A percentile compares a stretch with the other conserved stretches of the same genome.
These are phyloP conservation scores for Cyrtodaria siliqua DNA, from an alignment of 2,888 invertebrate species.

Conservation along the genomic window DNA sequence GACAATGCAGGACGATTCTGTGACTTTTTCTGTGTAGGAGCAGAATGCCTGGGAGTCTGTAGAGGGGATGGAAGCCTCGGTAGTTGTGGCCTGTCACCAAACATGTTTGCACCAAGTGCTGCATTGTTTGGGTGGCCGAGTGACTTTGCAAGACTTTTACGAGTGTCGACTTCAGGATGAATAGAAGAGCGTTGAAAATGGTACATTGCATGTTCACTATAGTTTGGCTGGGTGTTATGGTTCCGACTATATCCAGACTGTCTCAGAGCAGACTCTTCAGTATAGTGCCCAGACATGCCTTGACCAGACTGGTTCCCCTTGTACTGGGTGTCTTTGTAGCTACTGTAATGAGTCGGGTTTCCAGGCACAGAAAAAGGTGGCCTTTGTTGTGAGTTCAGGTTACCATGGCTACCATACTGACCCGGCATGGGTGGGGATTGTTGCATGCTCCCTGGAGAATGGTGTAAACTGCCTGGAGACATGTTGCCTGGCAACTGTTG, in stretches of 20 bases:
- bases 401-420: background rate
- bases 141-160: too few relatives aligned
- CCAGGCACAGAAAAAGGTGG: background rate
- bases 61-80: background rate
- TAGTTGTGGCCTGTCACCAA: background rate
- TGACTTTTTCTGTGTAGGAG: background rate
- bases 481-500: constrained; percentile 3
- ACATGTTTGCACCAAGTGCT: background rate
- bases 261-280: background rate
- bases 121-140: too few relatives aligned
- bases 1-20: too few relatives aligned
- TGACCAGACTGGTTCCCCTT: too few relatives aligned
- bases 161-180: too few relatives aligned
- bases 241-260: background rate
- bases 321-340: too few relatives aligned
- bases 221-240: background rate
- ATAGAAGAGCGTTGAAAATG: background rate
- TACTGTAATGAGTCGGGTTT: too few relatives aligned
- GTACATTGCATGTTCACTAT: background rate
- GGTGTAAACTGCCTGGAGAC: constrained; percentile 11
- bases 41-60: background rate
- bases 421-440: background rate
- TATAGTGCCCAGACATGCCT: too few relatives aligned
- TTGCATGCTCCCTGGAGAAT: constrained; percentile 9
- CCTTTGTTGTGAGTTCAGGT: background rate